Evolutionary conservation across 1,140 invertebrate genomes (phyloP), one percentile per base, ranked within the genome.

Genomic region (Polypedilum vanderplanki): DNA sequence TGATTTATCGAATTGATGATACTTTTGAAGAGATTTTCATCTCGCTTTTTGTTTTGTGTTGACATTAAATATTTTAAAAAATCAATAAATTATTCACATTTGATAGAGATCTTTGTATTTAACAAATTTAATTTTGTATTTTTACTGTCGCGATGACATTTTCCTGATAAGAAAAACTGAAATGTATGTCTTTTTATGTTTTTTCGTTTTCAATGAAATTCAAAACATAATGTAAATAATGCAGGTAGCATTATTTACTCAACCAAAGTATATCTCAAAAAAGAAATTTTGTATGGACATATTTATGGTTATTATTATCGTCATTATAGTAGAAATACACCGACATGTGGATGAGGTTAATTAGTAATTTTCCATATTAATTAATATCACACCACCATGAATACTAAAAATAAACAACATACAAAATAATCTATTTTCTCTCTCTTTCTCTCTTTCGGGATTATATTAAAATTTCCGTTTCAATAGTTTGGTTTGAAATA

Each of bases 1-100:
- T 70, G 20, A 70, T 70, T 70, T 70, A 70, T 70, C 65, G 7
- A 70, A 70, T 12, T 57, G 46, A 57, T 57, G 46, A 12, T 57
- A n/a, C 46, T n/a, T n/a, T 12, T n/a, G n/a, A 12, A 8, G n/a
- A 12, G n/a, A 12, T 57, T 33, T 33, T 12, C 4, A 4, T 57
- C 41, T 3, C 15, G 10, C 15, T 57, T 57, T 33, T 33, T 33
- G 24, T 1, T 33, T 33, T 33, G 10, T 57, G 15, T 3, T 57
- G 46, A 57, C 46, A 57, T n/a, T 4, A n/a, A 57, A 4, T 57
- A 57, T 15, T 7, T n/a, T 3, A 33, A 33, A 33, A 33, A 33
- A 33, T 33, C 24, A 33, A 33, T 33, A 33, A 33, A 3, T 1
- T 33, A 33, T 33, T 3, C 5, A 33, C 5, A 3, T 33, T 33